A percentile compares a stretch with the other conserved stretches of the same genome.
These are phyloP conservation scores for Parasteatoda lunata DNA, from an alignment of 2,888 invertebrate genomes.

Conservation along the genomic window DNA sequence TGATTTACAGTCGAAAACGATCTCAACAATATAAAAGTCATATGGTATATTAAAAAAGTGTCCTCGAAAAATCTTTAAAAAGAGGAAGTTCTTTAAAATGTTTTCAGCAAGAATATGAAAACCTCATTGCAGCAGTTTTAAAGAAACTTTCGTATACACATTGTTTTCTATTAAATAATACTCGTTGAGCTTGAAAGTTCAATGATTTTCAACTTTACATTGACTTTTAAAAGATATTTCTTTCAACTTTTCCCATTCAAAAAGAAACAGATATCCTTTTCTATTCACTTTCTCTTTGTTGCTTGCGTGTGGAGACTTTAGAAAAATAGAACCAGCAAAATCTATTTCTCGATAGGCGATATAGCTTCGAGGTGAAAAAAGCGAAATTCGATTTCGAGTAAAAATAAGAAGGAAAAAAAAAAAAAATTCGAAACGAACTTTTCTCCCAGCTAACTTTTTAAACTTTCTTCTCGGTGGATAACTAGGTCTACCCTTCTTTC, in stretches of 20 bases:
- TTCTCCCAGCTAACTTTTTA: constrained; percentile 55
- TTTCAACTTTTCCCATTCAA: constrained; percentile 36
- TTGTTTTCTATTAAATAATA: neutral
- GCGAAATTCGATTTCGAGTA: constrained; percentile 55
- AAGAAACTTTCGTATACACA: neutral
- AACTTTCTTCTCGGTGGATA: constrained; percentile 49
- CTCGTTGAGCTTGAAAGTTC: neutral
- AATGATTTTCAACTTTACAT: neutral
- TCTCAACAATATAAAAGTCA: no score
- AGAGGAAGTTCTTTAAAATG: no score
- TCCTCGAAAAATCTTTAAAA: no score
- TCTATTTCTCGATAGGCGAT: constrained; percentile 56
- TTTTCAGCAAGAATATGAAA: no score
- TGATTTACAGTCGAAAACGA: no score
- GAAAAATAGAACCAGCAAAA: constrained; percentile 52
- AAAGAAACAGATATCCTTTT: constrained; percentile 39
- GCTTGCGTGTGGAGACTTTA: neutral
- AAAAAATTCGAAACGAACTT: constrained; percentile 19
- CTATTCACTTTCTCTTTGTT: constrained; percentile 34
- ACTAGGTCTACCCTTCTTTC: constrained; percentile 30
- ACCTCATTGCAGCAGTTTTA: neutral
- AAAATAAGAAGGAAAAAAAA: constrained; percentile 43
- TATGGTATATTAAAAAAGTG: no score
- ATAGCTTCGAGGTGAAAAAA: constrained; percentile 51
- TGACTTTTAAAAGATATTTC: constrained; percentile 36